These are phyloP conservation scores for Scyliorhinus canicula DNA, from an alignment of 2,797 vertebrate genomes.

Conservation along the genomic window DNA sequence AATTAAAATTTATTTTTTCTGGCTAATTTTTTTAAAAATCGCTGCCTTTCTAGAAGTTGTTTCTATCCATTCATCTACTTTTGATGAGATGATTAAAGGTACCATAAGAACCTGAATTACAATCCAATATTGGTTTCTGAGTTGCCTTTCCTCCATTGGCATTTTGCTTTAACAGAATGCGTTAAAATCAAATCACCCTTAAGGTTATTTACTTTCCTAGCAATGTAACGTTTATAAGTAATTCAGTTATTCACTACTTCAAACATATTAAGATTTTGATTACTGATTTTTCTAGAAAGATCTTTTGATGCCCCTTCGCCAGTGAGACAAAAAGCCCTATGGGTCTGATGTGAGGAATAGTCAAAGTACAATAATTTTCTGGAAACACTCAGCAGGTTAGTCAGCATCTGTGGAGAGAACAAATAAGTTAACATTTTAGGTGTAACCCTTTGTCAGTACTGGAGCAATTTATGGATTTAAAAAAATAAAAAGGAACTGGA, in stretches of 20 bases:
- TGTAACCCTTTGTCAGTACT: neutral
- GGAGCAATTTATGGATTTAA: neutral
- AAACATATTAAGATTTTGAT: conserved; percentile 8
- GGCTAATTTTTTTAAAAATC: neutral
- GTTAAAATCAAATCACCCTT: neutral
- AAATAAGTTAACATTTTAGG: neutral
- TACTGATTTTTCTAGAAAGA: conserved; percentile 2
- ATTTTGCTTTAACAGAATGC: neutral
- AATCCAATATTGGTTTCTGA: neutral
- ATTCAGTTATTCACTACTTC: neutral
- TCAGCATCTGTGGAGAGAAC: conserved; percentile 14
- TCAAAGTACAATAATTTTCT: conserved; percentile 14
- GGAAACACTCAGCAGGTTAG: conserved; percentile 10
- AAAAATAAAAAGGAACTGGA: neutral
- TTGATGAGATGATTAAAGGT: neutral
- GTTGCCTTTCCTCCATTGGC: neutral
- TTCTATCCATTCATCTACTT: neutral
- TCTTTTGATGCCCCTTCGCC: conserved; percentile 11
- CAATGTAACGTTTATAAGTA: neutral
- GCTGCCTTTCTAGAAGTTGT: neutral
- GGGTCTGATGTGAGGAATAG: conserved; percentile 15
- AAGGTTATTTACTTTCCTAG: neutral
- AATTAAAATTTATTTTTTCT: neutral
- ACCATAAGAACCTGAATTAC: neutral
- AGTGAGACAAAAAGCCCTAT: neutral